Percentiles rank a stretch among this genome's conserved stretches.
Evolutionary conservation across 2,888 invertebrate species (phyloP).

Genomic region (Andrena fulva): DNA sequence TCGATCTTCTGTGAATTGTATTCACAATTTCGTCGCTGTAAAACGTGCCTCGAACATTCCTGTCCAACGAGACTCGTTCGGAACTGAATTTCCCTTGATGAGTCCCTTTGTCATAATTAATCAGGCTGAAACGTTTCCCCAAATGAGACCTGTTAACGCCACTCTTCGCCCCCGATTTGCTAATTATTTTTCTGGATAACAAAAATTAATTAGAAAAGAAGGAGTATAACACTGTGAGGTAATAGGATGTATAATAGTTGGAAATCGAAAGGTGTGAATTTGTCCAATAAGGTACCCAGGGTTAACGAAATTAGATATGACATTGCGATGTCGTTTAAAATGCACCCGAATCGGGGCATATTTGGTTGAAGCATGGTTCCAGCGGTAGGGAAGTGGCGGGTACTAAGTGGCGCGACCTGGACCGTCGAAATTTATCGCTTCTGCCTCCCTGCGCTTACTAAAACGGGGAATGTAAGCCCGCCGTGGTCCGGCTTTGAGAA

Average conservation of each 20-base stretch:
- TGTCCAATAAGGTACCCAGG: no score
- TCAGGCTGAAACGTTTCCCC: no score
- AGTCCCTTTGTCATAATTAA: no score
- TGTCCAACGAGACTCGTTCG: background rate
- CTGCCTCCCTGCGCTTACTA: slow-evolving; percentile 71
- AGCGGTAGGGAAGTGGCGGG: background rate
- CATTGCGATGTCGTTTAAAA: background rate
- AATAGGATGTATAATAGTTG: no score
- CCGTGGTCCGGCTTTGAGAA: slow-evolving; percentile 73
- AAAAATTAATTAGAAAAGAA: no score
- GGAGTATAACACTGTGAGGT: no score
- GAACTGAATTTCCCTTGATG: no score
- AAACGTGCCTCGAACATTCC: background rate
- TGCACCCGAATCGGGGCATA: background rate
- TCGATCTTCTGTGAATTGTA: slow-evolving; percentile 42
- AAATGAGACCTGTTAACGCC: no score
- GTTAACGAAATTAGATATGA: no score
- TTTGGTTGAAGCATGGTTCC: background rate
- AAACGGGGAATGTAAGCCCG: slow-evolving; percentile 70
- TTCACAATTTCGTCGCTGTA: background rate
- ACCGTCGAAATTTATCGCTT: slow-evolving; percentile 64
- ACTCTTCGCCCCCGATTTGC: no score
- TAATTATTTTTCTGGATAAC: no score
- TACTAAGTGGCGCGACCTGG: slow-evolving; percentile 8
- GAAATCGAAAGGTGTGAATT: no score